phyloP scores from a whole-genome alignment of 92 coral and sea anemone genomes.

The Epizoanthus ramosus region DNA sequence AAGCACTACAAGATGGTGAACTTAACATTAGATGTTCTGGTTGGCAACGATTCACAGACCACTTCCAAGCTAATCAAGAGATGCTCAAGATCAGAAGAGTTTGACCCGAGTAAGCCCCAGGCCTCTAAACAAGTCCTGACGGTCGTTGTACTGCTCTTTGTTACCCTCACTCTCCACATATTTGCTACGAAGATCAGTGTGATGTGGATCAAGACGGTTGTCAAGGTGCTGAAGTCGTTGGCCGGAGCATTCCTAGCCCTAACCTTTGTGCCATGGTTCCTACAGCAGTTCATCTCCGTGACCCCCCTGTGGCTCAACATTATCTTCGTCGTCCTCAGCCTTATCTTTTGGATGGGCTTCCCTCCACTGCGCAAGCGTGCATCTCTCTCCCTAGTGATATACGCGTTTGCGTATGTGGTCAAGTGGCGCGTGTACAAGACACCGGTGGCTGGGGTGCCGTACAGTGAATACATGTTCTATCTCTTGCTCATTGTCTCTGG shows the following conservation, averaged over 20 bases:
- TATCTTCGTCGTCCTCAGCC: slow-evolving; percentile 60
- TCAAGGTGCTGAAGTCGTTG: slow-evolving; percentile 28
- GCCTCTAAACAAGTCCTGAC: slow-evolving; percentile 46
- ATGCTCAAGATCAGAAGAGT: slow-evolving; percentile 26
- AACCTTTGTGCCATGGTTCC: slow-evolving; percentile 73
- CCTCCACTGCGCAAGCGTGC: slow-evolving; percentile 79
- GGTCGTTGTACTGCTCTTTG: slow-evolving; percentile 36
- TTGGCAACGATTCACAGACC: slow-evolving; percentile 8
- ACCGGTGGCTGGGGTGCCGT: slow-evolving; percentile 25
- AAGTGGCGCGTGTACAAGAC: slow-evolving; percentile 83
- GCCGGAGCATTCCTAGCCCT: slow-evolving; percentile 45
- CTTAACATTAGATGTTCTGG: background rate
- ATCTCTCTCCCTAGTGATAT: slow-evolving; percentile 66
- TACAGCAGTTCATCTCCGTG: slow-evolving; percentile 69
- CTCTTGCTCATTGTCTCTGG: slow-evolving; percentile 67
- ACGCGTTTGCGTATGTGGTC: slow-evolving; percentile 73
- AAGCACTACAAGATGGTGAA: slow-evolving; percentile 8
- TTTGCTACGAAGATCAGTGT: background rate
- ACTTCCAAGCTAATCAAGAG: slow-evolving; percentile 30
- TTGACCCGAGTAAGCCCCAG: slow-evolving; percentile 49
- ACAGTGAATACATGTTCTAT: slow-evolving; percentile 55
- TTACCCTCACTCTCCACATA: slow-evolving; percentile 7
- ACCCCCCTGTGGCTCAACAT: slow-evolving; percentile 68
- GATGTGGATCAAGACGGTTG: slow-evolving; percentile 22
- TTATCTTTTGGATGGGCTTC: slow-evolving; percentile 85